These are phyloP conservation scores for Spilogale gracilis DNA, from an alignment of 2,113 vertebrate genomes.

Conservation along the genomic window DNA sequence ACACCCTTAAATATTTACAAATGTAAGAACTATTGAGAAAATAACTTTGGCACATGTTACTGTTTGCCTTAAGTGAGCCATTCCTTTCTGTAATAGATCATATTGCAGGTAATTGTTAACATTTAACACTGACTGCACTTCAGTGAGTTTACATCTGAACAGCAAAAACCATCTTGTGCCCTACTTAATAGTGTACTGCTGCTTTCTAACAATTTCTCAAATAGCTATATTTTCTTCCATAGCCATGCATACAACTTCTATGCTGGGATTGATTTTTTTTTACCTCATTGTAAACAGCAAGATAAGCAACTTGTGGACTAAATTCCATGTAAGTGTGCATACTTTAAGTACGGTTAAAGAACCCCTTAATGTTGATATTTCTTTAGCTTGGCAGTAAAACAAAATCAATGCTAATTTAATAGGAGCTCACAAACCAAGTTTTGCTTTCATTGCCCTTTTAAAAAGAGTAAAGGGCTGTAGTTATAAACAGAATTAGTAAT, in stretches of 20 bases:
- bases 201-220: conserved; percentile 60
- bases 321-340: conserved; percentile 86
- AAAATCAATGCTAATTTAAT: conserved; percentile 97
- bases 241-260: conserved; percentile 85
- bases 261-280: conserved; percentile 88
- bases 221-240: conserved; percentile 84
- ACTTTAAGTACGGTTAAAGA: conserved; percentile 91
- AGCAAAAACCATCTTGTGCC: background rate
- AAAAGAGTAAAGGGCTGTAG: conserved; percentile 66
- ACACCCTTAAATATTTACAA: background rate
- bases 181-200: background rate
- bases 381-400: conserved; percentile 87
- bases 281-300: conserved; percentile 90
- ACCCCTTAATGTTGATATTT: conserved; percentile 91
- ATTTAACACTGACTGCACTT: background rate
- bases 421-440: conserved; percentile 94
- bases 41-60: background rate
- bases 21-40: background rate
- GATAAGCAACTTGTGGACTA: conserved; percentile 85
- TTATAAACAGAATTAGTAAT: conserved; percentile 78
- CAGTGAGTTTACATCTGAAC: background rate
- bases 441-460: conserved; percentile 84
- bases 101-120: background rate
- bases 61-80: background rate
- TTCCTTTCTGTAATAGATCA: background rate